A percentile compares a stretch with the other conserved stretches of the same genome.
phyloP scores from a whole-genome alignment of 53 echinoderm and acorn worm genomes.

The Stichopus horrens region DNA sequence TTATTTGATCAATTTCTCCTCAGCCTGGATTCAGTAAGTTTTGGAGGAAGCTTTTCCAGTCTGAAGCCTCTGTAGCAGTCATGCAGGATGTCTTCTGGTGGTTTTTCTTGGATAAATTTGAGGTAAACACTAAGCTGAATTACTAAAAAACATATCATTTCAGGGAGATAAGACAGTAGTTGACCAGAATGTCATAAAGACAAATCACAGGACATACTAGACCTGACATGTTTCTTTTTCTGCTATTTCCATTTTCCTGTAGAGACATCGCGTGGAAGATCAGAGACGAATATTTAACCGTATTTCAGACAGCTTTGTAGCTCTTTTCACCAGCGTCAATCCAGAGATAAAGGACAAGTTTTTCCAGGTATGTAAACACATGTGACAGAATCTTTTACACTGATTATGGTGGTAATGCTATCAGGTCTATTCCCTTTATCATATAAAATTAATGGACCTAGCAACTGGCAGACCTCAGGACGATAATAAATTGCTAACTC shows the following conservation, averaged over 20 bases:
- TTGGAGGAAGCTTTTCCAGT: conserved; percentile 97
- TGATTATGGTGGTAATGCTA: not conserved
- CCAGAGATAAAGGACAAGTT: conserved; percentile 98
- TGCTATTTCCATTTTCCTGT: not conserved
- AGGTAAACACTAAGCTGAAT: conserved; percentile 51
- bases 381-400: not conserved
- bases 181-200: too few relatives aligned
- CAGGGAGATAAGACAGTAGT: too few relatives aligned
- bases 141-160: too few relatives aligned
- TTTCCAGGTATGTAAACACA: conserved; percentile 75
- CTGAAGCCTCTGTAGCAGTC: conserved; percentile 96
- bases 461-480: too few relatives aligned
- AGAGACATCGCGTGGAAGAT: conserved; percentile 52
- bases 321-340: conserved; percentile 93
- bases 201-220: not conserved
- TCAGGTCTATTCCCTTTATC: too few relatives aligned
- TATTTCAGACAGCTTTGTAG: conserved; percentile 96
- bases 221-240: not conserved
- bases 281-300: conserved; percentile 88
- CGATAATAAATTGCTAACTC: too few relatives aligned
- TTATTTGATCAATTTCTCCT: not conserved
- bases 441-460: too few relatives aligned
- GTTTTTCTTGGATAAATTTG: conserved; percentile 88
- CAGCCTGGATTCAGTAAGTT: conserved; percentile 96
- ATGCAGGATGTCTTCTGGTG: conserved; percentile 99